Evolutionary conservation across 2,113 vertebrate species (phyloP), one percentile per base, ranked within the genome.

Genomic region (Scalopus aquaticus): DNA sequence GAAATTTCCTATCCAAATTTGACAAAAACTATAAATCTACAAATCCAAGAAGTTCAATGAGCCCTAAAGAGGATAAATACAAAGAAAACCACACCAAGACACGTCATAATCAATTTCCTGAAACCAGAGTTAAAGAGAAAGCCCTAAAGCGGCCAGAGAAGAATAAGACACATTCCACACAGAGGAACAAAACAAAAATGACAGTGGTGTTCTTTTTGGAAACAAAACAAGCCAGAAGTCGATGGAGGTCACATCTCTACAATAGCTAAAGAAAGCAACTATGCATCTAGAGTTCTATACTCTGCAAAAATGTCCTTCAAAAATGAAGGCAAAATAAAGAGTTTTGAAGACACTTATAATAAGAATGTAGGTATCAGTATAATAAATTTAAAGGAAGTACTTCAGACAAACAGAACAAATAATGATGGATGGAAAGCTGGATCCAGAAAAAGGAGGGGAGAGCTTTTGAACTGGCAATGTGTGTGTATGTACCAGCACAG

Each of bases 141-240:
- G 49, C 4, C 6, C 8, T 30, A 20, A 79, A n/a, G 39, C 42
- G 62, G 6, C 28, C 76, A 22, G 69, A 42, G 64, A 35, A 32
- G 65, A 46, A 35, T 0, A 10, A 62, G 65, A 60, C 7, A 56
- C 20, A 56, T 35, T 42, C 15, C 42, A 3, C 1, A 9, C 1
- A 46, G 44, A 11, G 42, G 32, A 17, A 10, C 11, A 0, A 0
- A 0, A 0, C 2, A 8, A 3, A 6, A 39, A 35, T 2, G 54
- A 20, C 7, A 16, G 13, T 1, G 0, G 8, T 1, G 0, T 35
- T 37, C 28, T 39, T 24, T 37, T 13, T 3, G 44, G 37, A 32
- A 85, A 76, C n/a, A 20, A 42, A 8, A 19, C 35, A 32, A 56
- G 15, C 30, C 13, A 28, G 72, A 35, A 16, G 80, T 32, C 51